These are phyloP conservation scores for Apeltes quadracus DNA, from an alignment of 2,113 vertebrate species.

Conservation along the genomic window DNA sequence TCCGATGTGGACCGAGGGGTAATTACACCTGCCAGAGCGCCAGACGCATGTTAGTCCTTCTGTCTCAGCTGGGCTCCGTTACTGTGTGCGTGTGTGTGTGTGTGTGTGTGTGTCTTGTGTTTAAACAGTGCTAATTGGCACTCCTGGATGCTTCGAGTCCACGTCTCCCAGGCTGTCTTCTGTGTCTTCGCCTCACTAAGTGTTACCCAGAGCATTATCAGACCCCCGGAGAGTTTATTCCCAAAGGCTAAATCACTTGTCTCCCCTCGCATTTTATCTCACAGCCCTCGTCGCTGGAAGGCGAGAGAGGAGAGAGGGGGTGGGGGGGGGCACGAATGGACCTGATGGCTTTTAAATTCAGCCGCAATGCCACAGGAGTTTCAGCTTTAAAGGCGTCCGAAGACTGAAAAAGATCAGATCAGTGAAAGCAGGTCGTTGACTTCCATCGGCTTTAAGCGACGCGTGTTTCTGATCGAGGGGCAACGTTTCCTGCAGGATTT, in stretches of 20 bases:
- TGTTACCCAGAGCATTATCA: slow-evolving; percentile 49
- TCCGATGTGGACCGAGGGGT: slow-evolving; percentile 42
- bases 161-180: slow-evolving; percentile 44
- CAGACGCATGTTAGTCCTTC: slow-evolving; percentile 42
- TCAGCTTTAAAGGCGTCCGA: neutral
- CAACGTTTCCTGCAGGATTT: slow-evolving; percentile 9
- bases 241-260: slow-evolving; percentile 50
- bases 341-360: slow-evolving; percentile 53
- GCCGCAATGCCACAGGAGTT: slow-evolving; percentile 26
- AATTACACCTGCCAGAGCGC: slow-evolving; percentile 66
- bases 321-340: slow-evolving; percentile 6
- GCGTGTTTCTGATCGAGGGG: too few relatives aligned
- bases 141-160: slow-evolving; percentile 46
- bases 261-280: slow-evolving; percentile 47
- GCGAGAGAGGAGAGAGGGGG: too few relatives aligned
- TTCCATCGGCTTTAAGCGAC: slow-evolving; percentile 14
- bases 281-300: slow-evolving; percentile 18
- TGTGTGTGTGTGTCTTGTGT: slow-evolving; percentile 28
- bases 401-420: neutral
- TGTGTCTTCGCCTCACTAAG: slow-evolving; percentile 36
- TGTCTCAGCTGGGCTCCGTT: slow-evolving; percentile 33
- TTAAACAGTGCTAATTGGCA: slow-evolving; percentile 66
- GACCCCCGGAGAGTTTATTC: slow-evolving; percentile 47
- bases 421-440: slow-evolving; percentile 20
- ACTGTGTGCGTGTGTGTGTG: slow-evolving; percentile 7